Evolutionary conservation across 2,888 invertebrate species (phyloP).

Genomic region (Metellina segmentata): DNA sequence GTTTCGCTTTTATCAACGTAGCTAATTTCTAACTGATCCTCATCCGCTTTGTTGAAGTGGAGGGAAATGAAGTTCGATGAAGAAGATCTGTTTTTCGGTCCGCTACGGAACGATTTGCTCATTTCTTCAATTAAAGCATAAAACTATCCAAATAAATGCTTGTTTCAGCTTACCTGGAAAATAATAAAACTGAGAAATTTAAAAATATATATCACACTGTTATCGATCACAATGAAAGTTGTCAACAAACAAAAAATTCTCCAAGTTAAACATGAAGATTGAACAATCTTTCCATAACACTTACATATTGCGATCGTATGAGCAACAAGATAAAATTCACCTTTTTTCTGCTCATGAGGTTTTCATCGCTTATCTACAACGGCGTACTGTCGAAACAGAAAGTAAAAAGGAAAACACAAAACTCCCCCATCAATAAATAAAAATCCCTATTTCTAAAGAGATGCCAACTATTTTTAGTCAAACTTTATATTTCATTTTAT

Average conservation of each 20-base stretch:
- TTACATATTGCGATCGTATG: neutral
- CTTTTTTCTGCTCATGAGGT: neutral
- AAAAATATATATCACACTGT: neutral
- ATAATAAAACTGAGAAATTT: neutral
- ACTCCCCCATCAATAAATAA: neutral
- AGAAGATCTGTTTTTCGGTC: constrained; percentile 47
- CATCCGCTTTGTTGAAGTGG: constrained; percentile 74
- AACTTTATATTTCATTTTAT: no score
- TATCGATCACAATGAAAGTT: neutral
- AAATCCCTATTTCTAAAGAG: no score
- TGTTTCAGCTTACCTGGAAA: constrained; percentile 1
- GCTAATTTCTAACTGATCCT: constrained; percentile 71
- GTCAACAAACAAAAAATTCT: neutral
- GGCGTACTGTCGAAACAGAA: neutral
- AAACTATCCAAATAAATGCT: neutral
- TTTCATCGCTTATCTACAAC: neutral
- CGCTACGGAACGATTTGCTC: constrained; percentile 57
- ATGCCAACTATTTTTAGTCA: no score
- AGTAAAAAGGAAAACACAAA: neutral
- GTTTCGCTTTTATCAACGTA: constrained; percentile 44
- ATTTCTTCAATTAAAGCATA: constrained; percentile 21
- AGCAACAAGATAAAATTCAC: neutral
- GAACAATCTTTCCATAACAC: no score
- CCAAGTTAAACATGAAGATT: neutral
- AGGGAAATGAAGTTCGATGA: constrained; percentile 67